phyloP scores from a whole-genome alignment of 2,888 invertebrate species.

The Augochlorella aurata region DNA sequence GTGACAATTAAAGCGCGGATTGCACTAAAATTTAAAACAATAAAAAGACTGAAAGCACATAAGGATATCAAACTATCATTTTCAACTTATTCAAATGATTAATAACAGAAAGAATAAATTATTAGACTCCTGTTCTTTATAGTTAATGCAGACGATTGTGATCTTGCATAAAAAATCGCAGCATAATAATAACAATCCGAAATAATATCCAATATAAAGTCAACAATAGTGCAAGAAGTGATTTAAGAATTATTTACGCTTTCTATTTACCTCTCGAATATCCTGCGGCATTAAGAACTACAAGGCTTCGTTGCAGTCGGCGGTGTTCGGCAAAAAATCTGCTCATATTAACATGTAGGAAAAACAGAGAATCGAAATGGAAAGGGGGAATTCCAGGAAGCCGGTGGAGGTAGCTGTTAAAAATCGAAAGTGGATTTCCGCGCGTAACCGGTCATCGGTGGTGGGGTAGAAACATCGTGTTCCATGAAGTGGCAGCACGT shows the following conservation, averaged over 20 bases:
- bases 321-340: background rate
- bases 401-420: slow-evolving; percentile 37
- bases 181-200: background rate
- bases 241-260: background rate
- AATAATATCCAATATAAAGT: background rate
- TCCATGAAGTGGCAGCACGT: slow-evolving; percentile 53
- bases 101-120: no score
- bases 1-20: no score
- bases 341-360: slow-evolving; percentile 1
- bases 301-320: background rate
- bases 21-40: no score
- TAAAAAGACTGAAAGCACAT: no score
- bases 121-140: no score
- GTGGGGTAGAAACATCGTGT: slow-evolving; percentile 28
- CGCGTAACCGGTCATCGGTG: slow-evolving; percentile 43
- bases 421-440: slow-evolving; percentile 62
- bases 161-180: no score
- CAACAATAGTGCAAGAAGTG: background rate
- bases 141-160: no score
- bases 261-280: background rate
- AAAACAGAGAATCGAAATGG: slow-evolving; percentile 38
- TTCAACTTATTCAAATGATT: no score
- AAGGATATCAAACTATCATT: no score
- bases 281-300: background rate
- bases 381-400: slow-evolving; percentile 32